Conservation (phyloP, 2,888 invertebrate species). For the Drosophila ustulata region DNA sequence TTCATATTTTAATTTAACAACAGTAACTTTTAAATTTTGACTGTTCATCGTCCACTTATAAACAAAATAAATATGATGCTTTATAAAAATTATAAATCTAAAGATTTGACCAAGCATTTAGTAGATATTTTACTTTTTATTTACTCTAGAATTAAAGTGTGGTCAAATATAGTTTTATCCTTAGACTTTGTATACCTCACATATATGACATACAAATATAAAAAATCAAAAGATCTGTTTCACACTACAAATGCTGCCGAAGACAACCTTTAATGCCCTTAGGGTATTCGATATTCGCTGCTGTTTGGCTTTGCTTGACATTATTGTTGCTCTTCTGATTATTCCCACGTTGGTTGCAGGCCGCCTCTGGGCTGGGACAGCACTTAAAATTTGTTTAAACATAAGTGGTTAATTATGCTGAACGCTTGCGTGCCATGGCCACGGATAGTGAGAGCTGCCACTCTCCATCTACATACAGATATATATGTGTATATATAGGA, state of each 20-base stretch:
- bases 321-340: conserved; percentile 55
- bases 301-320: conserved; percentile 4
- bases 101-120: not conserved
- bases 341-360: conserved; percentile 68
- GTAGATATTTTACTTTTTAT: not conserved
- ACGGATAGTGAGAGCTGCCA: conserved; percentile 39
- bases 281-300: conserved; percentile 38
- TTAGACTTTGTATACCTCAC: too few species aligned
- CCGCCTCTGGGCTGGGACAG: conserved; percentile 48
- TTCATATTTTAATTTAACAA: too few species aligned
- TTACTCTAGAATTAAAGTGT: too few species aligned
- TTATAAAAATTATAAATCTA: too few species aligned
- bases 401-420: conserved; percentile 81
- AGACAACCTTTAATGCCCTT: not conserved
- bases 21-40: too few species aligned
- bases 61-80: too few species aligned
- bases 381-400: conserved; percentile 81
- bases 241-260: not conserved
- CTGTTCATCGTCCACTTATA: too few species aligned
- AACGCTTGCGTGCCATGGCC: conserved; percentile 68
- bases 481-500: not conserved
- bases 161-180: fast-evolving
- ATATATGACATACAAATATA: too few species aligned
- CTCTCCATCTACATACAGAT: not conserved
- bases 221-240: too few species aligned